Percentiles rank a stretch among this genome's conserved stretches.
Evolutionary conservation across 2,888 invertebrate species (phyloP).

Genomic region (Philhelius pedissequus): DNA sequence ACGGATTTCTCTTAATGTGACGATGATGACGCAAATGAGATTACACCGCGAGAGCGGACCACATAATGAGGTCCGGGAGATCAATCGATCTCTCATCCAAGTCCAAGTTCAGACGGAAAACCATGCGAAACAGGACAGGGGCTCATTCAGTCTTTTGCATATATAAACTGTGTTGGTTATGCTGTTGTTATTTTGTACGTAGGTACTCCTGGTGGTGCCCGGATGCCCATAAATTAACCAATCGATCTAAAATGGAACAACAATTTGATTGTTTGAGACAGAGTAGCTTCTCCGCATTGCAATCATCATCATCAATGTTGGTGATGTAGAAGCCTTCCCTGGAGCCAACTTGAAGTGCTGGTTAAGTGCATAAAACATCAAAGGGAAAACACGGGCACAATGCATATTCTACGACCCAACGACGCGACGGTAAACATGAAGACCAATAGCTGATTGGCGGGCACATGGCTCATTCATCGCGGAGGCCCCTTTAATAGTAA

Average conservation of each 20-base stretch:
- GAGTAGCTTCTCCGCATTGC: constrained; percentile 30
- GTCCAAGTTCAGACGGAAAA: constrained; percentile 1
- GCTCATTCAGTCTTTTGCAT: constrained; percentile 65
- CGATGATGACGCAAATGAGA: constrained; percentile 72
- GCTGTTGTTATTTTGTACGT: background rate
- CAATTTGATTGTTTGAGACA: constrained; percentile 66
- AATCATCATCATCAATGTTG: constrained; percentile 1
- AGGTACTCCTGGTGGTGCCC: constrained; percentile 70
- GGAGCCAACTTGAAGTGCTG: constrained; percentile 31
- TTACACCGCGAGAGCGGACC: constrained; percentile 64
- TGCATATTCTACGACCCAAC: background rate
- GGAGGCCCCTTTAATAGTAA: background rate
- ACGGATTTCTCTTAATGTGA: constrained; percentile 70
- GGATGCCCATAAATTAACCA: constrained; percentile 79
- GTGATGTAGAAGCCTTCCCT: constrained; percentile 4
- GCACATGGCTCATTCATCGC: constrained; percentile 39
- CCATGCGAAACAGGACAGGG: constrained; percentile 23
- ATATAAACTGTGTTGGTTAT: constrained; percentile 16
- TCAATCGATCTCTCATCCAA: constrained; percentile 61
- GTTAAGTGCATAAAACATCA: constrained; percentile 53
- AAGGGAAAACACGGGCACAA: constrained; percentile 38
- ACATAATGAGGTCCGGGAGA: constrained; percentile 69
- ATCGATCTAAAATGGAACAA: constrained; percentile 73
- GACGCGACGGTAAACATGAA: constrained; percentile 11
- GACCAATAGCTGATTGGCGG: constrained; percentile 51